Conservation (phyloP, 2,797 vertebrate genomes). For the Girardinus metallicus region DNA sequence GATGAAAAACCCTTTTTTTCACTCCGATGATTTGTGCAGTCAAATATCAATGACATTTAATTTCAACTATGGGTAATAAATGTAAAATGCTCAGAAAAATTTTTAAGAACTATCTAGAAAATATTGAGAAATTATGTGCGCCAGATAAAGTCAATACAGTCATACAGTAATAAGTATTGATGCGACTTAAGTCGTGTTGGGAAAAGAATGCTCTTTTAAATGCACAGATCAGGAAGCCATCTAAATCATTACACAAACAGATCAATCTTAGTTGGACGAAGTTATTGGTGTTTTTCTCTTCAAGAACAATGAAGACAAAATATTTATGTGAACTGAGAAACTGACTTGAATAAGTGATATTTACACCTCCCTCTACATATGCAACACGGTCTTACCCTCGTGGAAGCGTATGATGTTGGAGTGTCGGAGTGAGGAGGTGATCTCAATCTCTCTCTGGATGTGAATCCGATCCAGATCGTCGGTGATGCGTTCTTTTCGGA, state of each 20-base stretch:
- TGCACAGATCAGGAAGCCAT: neutral
- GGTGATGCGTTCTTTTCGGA: constrained; percentile 81
- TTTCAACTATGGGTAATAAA: neutral
- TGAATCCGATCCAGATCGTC: constrained; percentile 82
- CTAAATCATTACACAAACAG: neutral
- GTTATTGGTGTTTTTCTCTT: neutral
- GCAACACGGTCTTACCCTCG: constrained; percentile 73
- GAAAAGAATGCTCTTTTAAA: neutral
- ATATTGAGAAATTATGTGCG: neutral
- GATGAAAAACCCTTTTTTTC: neutral
- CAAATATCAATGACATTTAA: neutral
- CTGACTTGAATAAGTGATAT: neutral
- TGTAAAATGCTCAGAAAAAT: neutral
- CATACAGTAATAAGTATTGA: neutral
- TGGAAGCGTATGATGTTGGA: constrained; percentile 82
- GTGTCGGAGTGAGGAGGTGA: constrained; percentile 81
- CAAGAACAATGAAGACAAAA: neutral
- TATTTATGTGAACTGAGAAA: neutral
- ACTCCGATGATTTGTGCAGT: neutral
- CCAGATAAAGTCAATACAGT: neutral
- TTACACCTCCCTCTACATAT: neutral
- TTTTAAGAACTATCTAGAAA: neutral
- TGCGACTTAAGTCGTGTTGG: neutral
- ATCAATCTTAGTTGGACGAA: neutral
- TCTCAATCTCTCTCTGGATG: constrained; percentile 86